Evolutionary conservation across 2,888 invertebrate species (phyloP), one percentile per base, ranked within the genome.

Genomic region (Arctia plantaginis): DNA sequence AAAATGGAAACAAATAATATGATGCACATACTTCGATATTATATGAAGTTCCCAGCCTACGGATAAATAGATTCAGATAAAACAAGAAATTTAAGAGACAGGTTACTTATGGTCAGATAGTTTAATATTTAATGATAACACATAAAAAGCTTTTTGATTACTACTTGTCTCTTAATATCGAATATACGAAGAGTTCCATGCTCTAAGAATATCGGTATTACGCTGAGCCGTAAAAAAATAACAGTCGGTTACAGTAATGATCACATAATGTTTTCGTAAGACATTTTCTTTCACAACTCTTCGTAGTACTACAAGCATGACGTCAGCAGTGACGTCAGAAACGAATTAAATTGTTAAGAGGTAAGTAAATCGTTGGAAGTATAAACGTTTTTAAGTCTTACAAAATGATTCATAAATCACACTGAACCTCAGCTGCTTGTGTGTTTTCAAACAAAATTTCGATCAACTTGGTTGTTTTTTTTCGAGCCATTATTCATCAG

Each of bases 201-300:
- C 59, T 74, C 76, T 66, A 39, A 65, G 20, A 41, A 55, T 33
- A 23, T 13, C 35, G 69, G 59, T 66, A 68, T 73, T 55, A 76
- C 66, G 51, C 70, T 64, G 30, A 12, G 66, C 69, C 69, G 73
- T 84, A 79, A 80, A 79, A 78, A 72, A 65, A 69, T 74, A 62
- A 80, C 73, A 66, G 66, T 66, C 67, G 18, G 44, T 44, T 10
- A 44, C 30, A 47, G 67, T 80, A 77, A 78, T 78, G 78, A 23
- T 66, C 64, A 71, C 72, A 75, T 75, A 79, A 77, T 77, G 23
- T 33, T 68, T 77, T 77, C 70, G 55, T 41, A 62, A 76, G 51
- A 73, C 70, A 76, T 80, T 77, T 78, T 78, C 75, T 78, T 78
- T 82, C 78, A 76, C 73, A 59, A 35, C 55, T 33, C 20, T 39